Evolutionary conservation across 1,140 invertebrate species (phyloP).

Genomic region (Scaptomyza hsui): DNA sequence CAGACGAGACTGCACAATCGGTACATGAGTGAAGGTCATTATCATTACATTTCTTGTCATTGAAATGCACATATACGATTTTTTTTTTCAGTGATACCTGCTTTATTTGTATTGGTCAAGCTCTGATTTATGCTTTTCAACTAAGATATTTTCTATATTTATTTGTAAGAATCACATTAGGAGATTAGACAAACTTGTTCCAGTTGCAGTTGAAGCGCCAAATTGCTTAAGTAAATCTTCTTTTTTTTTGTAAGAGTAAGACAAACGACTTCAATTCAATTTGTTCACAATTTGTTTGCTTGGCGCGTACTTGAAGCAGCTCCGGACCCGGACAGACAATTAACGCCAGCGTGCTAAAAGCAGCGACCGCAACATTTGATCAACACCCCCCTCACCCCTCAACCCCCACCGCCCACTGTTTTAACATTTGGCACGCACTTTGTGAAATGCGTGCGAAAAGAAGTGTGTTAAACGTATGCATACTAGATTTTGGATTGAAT

Average conservation of each 20-base stretch:
- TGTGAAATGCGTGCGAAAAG: constrained; percentile 57
- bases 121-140: no score
- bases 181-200: no score
- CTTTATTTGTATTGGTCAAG: no score
- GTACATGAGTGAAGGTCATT: no score
- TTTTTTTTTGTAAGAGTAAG: no score
- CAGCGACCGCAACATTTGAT: constrained; percentile 42
- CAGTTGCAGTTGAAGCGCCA: constrained; percentile 53
- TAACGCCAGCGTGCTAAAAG: constrained; percentile 72
- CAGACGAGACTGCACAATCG: no score
- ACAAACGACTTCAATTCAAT: constrained; percentile 12
- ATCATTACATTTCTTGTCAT: no score
- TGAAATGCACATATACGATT: no score
- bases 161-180: no score
- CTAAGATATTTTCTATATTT: no score
- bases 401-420: background rate
- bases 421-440: constrained; percentile 64
- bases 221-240: constrained; percentile 57
- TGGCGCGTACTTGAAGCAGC: constrained; percentile 70
- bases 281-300: constrained; percentile 48
- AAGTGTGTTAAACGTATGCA: constrained; percentile 76
- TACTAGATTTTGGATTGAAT: background rate
- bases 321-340: constrained; percentile 61
- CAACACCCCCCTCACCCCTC: background rate
- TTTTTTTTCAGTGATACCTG: no score